phyloP scores from a whole-genome alignment of 1,140 invertebrate species.

The Zaprionus lachaisei region DNA sequence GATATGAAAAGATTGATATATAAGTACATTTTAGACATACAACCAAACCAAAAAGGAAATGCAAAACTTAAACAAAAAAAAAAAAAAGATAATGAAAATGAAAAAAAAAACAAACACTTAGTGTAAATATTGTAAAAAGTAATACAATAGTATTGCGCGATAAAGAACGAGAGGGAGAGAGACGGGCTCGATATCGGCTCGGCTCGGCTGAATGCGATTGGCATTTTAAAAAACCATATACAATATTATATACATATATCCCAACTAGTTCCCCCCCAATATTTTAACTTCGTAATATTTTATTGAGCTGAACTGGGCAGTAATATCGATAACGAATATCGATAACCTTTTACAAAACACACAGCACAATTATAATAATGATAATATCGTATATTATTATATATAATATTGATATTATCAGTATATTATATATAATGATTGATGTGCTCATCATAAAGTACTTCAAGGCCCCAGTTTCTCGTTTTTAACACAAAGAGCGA shows the following conservation, averaged over 20 bases:
- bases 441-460: conserved; percentile 43
- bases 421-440: conserved; percentile 16
- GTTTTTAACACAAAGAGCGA: conserved; percentile 60
- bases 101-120: conserved; percentile 61
- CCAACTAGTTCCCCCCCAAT: neutral
- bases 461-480: conserved; percentile 57
- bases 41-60: conserved; percentile 18
- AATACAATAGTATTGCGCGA: conserved; percentile 64
- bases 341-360: conserved; percentile 23
- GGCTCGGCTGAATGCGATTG: conserved; percentile 58
- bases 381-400: conserved; percentile 39
- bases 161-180: conserved; percentile 22
- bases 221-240: conserved; percentile 73
- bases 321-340: conserved; percentile 11
- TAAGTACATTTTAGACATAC: conserved; percentile 43
- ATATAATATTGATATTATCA: conserved; percentile 30
- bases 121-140: conserved; percentile 81
- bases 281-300: conserved; percentile 24
- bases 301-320: conserved; percentile 31
- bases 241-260: conserved; percentile 21
- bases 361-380: conserved; percentile 26
- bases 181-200: conserved; percentile 17
- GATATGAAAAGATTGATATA: conserved; percentile 31
- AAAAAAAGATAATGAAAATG: neutral
- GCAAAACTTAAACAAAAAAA: conserved; percentile 36